Conservation (phyloP, 1,140 invertebrate species). For the Popillia japonica region DNA sequence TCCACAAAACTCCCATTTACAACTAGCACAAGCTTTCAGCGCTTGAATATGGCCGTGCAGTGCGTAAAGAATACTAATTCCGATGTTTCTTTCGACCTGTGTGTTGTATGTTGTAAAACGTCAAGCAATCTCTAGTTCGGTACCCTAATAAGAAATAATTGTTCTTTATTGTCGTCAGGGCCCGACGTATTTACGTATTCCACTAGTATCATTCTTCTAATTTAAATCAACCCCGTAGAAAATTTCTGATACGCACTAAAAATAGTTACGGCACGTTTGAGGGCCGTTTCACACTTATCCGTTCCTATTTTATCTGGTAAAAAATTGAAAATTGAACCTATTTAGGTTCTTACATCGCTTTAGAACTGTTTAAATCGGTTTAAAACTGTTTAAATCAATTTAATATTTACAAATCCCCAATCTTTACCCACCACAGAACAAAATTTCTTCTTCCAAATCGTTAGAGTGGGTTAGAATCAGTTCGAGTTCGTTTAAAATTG, state of each 20-base stretch:
- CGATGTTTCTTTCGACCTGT: too few relatives aligned
- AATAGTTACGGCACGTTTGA: too few relatives aligned
- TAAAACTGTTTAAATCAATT: too few relatives aligned
- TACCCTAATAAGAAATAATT: slow-evolving; percentile 35
- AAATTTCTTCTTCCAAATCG: too few relatives aligned
- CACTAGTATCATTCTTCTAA: not conserved
- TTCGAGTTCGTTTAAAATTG: too few relatives aligned
- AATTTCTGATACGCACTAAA: too few relatives aligned
- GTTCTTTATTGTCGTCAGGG: slow-evolving; percentile 20
- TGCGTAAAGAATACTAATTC: not conserved
- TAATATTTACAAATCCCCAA: too few relatives aligned
- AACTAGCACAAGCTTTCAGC: not conserved
- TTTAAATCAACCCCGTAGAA: slow-evolving; percentile 21
- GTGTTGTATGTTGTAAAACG: not conserved
- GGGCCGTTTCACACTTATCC: too few relatives aligned
- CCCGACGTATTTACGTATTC: slow-evolving; percentile 34
- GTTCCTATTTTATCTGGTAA: not conserved
- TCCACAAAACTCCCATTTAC: not conserved
- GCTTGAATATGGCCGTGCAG: slow-evolving; percentile 18
- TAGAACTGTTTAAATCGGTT: too few relatives aligned
- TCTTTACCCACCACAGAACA: too few relatives aligned
- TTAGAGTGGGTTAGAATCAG: too few relatives aligned
- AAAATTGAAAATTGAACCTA: not conserved
- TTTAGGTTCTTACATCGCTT: too few relatives aligned
- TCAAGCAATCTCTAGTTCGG: slow-evolving; percentile 15